Conservation (phyloP, 2,797 vertebrate species). For the Sebastes hubbsi region DNA sequence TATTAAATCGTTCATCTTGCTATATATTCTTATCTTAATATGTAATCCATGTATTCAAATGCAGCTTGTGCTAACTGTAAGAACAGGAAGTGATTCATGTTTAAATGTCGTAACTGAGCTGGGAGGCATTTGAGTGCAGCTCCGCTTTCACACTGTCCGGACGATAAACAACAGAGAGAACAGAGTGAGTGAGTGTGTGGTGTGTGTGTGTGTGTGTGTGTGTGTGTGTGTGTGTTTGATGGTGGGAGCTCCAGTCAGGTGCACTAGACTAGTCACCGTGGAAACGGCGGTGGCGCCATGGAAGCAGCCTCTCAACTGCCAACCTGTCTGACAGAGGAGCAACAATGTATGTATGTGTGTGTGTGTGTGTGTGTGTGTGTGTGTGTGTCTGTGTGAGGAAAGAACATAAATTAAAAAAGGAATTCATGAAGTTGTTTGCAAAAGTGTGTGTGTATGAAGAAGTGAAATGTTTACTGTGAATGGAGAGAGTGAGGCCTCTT, state of each 20-base stretch:
- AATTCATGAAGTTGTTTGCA: neutral
- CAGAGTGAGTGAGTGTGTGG: neutral
- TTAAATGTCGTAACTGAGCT: neutral
- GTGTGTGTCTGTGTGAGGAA: neutral
- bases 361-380: neutral
- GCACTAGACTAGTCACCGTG: constrained; percentile 37
- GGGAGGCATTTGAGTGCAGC: neutral
- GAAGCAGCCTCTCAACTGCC: constrained; percentile 51
- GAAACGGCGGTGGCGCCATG: constrained; percentile 39
- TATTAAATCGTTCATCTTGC: neutral
- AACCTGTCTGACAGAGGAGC: constrained; percentile 35
- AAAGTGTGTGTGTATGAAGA: neutral
- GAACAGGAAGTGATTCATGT: neutral
- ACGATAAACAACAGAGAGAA: neutral
- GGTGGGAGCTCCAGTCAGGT: constrained; percentile 23
- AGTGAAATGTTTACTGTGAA: neutral
- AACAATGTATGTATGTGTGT: constrained; percentile 25
- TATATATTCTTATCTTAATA: too few relatives aligned
- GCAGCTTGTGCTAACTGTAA: neutral
- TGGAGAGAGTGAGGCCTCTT: neutral
- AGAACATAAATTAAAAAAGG: neutral
- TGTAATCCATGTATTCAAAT: neutral
- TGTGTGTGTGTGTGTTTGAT: neutral
- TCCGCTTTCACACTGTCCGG: neutral
- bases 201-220: constrained; percentile 1